Conservation (phyloP, 2,888 invertebrate species). For the Cephus runcator region DNA sequence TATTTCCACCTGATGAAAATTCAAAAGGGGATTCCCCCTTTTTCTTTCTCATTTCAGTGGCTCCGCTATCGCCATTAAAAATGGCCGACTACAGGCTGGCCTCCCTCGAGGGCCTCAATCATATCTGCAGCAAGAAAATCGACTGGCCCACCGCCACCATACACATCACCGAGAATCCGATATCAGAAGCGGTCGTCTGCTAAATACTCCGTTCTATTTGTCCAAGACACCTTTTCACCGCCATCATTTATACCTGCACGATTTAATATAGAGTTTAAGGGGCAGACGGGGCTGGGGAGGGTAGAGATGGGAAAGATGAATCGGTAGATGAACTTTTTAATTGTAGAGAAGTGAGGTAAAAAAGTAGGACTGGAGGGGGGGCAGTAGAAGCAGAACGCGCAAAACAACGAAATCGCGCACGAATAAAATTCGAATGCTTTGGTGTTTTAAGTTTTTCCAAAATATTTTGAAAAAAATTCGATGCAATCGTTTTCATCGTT, state of each 20-base stretch:
- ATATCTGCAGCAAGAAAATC: slow-evolving; percentile 65
- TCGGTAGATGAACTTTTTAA: neutral
- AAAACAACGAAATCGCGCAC: neutral
- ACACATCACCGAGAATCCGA: slow-evolving; percentile 83
- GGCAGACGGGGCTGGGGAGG: rapidly evolving
- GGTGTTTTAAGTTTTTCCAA: neutral
- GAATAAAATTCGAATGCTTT: neutral
- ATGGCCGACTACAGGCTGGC: slow-evolving; percentile 75
- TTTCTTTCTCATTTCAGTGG: slow-evolving; percentile 69
- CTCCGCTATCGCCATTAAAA: slow-evolving; percentile 78
- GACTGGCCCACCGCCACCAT: slow-evolving; percentile 73
- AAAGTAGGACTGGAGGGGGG: too few species aligned
- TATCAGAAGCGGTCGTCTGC: slow-evolving; percentile 80
- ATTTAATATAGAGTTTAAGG: neutral
- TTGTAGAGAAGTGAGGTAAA: neutral
- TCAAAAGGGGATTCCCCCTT: neutral
- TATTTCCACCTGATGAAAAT: neutral
- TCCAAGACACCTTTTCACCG: slow-evolving; percentile 12
- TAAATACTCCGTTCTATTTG: slow-evolving; percentile 62
- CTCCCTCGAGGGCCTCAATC: slow-evolving; percentile 69
- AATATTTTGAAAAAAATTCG: too few species aligned
- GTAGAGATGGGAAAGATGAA: too few species aligned
- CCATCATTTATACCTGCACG: slow-evolving; percentile 33
- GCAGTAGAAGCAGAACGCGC: neutral
- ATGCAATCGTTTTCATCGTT: neutral